Evolutionary conservation across 35 echinoderm and acorn worm species (phyloP), one percentile per base, ranked within the genome.

Genomic region (Lytechinus pictus): DNA sequence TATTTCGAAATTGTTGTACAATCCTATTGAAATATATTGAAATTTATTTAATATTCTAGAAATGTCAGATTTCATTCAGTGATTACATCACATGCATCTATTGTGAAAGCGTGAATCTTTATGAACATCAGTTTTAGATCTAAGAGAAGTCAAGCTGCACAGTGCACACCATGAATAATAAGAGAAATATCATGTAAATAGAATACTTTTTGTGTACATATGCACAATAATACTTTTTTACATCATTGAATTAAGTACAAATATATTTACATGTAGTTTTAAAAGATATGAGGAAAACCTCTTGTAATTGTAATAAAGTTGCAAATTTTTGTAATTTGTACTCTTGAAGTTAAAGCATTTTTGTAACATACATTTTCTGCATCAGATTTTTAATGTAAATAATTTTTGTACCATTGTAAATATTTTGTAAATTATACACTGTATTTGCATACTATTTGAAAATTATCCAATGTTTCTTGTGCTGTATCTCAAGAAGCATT

Each of bases 371-470:
- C 66, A 79, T 79, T 79, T 24, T 79, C 66, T 79, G 66, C 66
- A 79, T 79, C 66, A 79, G 66, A 79, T 79, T 79, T 79, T 79
- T 79, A 79, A 7, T 79, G 66, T 79, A 79, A 79, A 79, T 79
- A n/a, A 79, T 24, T 79, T 79, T 79, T 79, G 66, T 79, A 79
- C 19, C 66, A 79, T 79, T 79, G 66, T 79, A 79, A 79, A 79
- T 79, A 79, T 79, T 79, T 79, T 79, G 66, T 79, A 79, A 79
- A 79, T 79, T 79, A 79, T 79, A 79, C 66, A 79, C 66, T 79
- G 19, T 24, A 79, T 79, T 79, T 79, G 21, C 19, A 79, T 79
- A 79, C 16, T 79, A 79, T 79, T 79, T 79, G 66, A 24, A 79
- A 79, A 5, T n/a, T 79, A 24, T 24, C 66, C 66, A 79, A 16